A percentile compares a stretch with the other conserved stretches of the same genome.
These are phyloP conservation scores for Leptopterna dolabrata DNA, from an alignment of 2,888 invertebrate genomes.

Conservation along the genomic window DNA sequence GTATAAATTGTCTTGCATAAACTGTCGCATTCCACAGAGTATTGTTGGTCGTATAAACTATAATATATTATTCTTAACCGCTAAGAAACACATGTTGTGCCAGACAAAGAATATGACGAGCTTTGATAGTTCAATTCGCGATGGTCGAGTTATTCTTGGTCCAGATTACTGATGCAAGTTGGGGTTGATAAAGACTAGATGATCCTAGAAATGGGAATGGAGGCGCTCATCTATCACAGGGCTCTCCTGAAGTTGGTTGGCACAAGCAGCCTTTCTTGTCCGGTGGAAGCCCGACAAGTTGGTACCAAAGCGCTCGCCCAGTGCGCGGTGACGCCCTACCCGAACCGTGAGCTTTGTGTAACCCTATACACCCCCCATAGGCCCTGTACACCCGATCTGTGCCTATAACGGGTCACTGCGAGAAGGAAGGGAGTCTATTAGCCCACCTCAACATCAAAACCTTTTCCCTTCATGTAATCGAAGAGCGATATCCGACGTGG, in stretches of 20 bases:
- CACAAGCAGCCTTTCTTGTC: constrained; percentile 31
- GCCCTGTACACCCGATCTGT: constrained; percentile 10
- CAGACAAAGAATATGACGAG: no score
- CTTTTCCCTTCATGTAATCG: constrained; percentile 46
- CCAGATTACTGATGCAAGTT: no score
- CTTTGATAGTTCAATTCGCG: no score
- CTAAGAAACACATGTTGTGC: no score
- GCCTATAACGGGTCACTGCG: not conserved
- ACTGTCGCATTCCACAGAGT: no score
- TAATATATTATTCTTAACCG: no score
- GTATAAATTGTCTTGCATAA: no score
- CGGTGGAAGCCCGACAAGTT: constrained; percentile 42
- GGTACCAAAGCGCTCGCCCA: not conserved
- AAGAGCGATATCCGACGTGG: constrained; percentile 41
- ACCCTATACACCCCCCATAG: constrained; percentile 26
- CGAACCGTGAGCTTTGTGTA: constrained; percentile 48
- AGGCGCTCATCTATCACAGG: not conserved
- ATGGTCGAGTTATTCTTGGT: no score
- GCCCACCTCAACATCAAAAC: constrained; percentile 52
- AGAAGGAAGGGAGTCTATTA: constrained; percentile 30
- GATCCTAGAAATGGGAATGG: not conserved
- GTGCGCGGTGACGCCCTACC: not conserved
- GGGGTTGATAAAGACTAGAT: no score
- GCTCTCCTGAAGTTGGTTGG: not conserved
- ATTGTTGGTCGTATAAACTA: no score